Base-by-base conservation (phyloP, 2,888 invertebrate genomes). In the Microplitis manilae region DNA sequence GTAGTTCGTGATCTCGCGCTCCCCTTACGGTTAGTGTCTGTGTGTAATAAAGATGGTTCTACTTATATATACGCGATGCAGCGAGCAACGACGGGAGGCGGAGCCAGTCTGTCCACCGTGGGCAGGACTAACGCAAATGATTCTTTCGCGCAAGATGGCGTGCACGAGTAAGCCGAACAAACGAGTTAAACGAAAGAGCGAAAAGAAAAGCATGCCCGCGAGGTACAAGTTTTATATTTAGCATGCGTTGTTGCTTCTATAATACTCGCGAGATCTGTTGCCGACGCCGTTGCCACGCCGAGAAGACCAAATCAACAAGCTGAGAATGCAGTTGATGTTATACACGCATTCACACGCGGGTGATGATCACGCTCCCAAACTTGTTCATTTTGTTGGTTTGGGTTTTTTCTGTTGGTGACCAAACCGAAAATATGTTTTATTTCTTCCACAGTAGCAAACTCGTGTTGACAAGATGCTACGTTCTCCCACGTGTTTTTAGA, bases 121-220 rank as follows among this genome's bases (percentile, higher is more conserved):
- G 91, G 91, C 90, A 90, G 91, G 91, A 89, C 90, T 90, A 90
- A 88, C 88, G 89, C 87, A 90, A 90, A 90, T 91, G 91, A 91
- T 91, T 91, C 91, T 90, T 90, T 87, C 86, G 88, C 88, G 90
- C 90, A 92, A 92, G 91, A 92, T 92, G 92, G 92, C 91, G 91
- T 87, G 86, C 77, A 76, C 61, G 74, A 73, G 72, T 50, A 50
- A 50, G 50, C 50, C 50, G 50, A 50, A 50, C 50, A 13, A 50
- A 50, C 50, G 50, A 50, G 50, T 50, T 50, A 50, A 50, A 13
- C 50, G 50, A 50, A 50, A 68, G 68, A 68, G 80, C 79, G 75
- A 75, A 72, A 50, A 76, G 69, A 75, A 75, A 69, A 76, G 79
- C 77, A 74, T 83, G 84, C 85, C 85, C 84, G 84, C 84, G 84